These are phyloP conservation scores for Rhinolophus sinicus DNA, from an alignment of 2,113 vertebrate genomes.

Conservation along the genomic window DNA sequence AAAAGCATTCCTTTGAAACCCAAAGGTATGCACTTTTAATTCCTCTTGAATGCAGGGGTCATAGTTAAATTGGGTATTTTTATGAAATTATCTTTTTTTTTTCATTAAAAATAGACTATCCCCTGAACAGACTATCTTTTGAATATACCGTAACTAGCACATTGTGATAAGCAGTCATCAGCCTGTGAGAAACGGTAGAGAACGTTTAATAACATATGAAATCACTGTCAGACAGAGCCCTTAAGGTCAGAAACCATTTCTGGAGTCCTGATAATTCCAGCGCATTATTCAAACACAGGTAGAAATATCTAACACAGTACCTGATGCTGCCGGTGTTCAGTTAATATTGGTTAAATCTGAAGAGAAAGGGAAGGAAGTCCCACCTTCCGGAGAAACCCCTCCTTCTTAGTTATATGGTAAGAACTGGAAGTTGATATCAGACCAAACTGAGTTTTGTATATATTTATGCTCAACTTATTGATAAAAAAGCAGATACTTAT, in stretches of 20 bases:
- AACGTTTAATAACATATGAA: neutral
- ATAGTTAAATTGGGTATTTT: slow-evolving; percentile 15
- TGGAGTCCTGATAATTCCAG: neutral
- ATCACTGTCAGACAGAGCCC: neutral
- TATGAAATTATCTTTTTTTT: slow-evolving; percentile 41
- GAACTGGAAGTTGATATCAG: neutral
- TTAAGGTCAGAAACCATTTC: slow-evolving; percentile 6
- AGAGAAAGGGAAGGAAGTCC: neutral
- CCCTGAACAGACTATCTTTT: neutral
- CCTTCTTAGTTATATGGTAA: neutral
- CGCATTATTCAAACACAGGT: neutral
- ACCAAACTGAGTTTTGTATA: neutral
- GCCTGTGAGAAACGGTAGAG: neutral
- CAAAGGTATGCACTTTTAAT: neutral
- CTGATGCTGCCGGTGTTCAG: neutral
- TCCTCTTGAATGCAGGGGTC: neutral
- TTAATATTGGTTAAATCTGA: neutral
- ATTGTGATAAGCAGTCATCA: too few relatives aligned
- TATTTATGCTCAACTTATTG: neutral
- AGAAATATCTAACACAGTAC: neutral
- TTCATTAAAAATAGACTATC: slow-evolving; percentile 9
- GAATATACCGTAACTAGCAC: neutral
- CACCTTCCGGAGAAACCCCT: neutral
- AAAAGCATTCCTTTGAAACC: slow-evolving; percentile 19
- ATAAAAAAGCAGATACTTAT: neutral